Conservation (phyloP, 1,140 invertebrate genomes). For the Stenopsyche tienmushanensis region DNA sequence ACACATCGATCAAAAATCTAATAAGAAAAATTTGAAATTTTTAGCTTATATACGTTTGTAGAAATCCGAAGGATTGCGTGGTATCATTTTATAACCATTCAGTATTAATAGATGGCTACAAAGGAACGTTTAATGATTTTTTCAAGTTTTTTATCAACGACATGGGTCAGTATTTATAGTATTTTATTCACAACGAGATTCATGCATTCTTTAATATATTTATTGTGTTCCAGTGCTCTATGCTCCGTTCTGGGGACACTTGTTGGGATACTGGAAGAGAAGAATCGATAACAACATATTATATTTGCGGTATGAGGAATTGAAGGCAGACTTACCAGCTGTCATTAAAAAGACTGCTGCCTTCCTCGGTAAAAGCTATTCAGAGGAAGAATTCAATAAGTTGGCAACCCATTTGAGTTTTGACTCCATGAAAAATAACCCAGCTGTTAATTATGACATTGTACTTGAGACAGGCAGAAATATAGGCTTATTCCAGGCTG, state of each 20-base stretch:
- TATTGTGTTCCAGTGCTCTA: slow-evolving; percentile 44
- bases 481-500: slow-evolving; percentile 47
- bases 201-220: no score
- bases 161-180: no score
- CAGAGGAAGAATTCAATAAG: slow-evolving; percentile 53
- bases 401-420: slow-evolving; percentile 65
- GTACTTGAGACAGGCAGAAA: slow-evolving; percentile 50
- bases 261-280: slow-evolving; percentile 60
- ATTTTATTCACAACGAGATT: no score
- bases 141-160: slow-evolving; percentile 1
- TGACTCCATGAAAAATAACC: slow-evolving; percentile 69
- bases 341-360: slow-evolving; percentile 59
- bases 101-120: slow-evolving; percentile 58
- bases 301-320: slow-evolving; percentile 66
- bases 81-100: slow-evolving; percentile 74
- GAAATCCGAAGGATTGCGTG: slow-evolving; percentile 76
- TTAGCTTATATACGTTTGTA: slow-evolving; percentile 71
- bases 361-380: slow-evolving; percentile 59
- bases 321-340: slow-evolving; percentile 64
- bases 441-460: slow-evolving; percentile 66
- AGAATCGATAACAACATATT: slow-evolving; percentile 58
- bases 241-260: slow-evolving; percentile 62
- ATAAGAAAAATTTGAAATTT: no score
- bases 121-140: slow-evolving; percentile 62
- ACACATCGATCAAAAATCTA: no score